These are phyloP conservation scores for Hemiprocne comata DNA, from an alignment of 2,113 vertebrate genomes.

Conservation along the genomic window DNA sequence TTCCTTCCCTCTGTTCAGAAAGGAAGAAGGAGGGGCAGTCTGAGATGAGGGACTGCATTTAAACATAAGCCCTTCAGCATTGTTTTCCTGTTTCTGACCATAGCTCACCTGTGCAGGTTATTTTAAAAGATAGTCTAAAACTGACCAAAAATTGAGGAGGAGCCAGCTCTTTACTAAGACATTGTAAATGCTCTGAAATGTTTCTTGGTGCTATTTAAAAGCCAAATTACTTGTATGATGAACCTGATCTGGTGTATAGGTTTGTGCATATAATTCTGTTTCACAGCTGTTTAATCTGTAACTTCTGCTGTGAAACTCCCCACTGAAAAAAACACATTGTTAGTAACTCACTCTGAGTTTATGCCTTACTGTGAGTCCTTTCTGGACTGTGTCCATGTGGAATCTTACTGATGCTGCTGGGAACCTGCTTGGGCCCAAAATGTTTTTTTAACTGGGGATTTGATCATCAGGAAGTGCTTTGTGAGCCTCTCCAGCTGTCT, in stretches of 20 bases:
- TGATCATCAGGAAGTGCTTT: not conserved
- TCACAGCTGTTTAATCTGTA: not conserved
- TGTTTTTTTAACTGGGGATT: not conserved
- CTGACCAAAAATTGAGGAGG: not conserved
- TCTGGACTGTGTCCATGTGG: not conserved
- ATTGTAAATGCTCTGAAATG: not conserved
- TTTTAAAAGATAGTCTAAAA: not conserved
- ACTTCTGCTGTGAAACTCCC: not conserved
- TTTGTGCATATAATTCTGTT: not conserved
- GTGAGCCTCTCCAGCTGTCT: not conserved
- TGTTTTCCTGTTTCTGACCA: not conserved
- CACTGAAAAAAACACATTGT: rapidly evolving
- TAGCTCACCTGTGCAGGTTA: not conserved
- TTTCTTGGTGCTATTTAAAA: not conserved
- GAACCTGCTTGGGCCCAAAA: not conserved
- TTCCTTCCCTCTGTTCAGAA: not conserved
- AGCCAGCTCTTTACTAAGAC: not conserved
- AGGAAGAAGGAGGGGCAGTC: not conserved
- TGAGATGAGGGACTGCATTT: not conserved
- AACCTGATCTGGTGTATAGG: not conserved
- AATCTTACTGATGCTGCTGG: not conserved
- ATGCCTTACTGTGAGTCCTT: not conserved
- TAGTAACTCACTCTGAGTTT: not conserved
- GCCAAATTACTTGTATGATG: not conserved
- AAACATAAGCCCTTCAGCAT: not conserved